Evolutionary conservation across 2,797 vertebrate species (phyloP), one percentile per base, ranked within the genome.

Genomic region (Apodemus agrarius): DNA sequence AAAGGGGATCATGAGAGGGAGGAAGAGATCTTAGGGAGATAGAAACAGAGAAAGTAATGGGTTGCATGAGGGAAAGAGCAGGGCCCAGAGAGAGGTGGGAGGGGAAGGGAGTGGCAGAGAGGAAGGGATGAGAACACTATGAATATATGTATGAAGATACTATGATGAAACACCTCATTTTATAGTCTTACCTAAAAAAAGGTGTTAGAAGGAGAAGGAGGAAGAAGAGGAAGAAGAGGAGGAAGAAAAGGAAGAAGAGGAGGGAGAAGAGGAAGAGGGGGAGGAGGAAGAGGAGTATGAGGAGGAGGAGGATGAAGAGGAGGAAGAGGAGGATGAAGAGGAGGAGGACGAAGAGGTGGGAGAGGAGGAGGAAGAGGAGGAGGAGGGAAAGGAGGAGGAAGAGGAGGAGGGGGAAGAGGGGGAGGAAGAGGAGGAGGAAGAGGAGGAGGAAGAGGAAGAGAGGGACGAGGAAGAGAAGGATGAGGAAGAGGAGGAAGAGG

Each of bases 191-290:
- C 14, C 86, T 43, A 22, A 76, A 88, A 88, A 54, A 57, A 54
- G 11, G 8, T 2, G 8, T 63, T 26, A 63, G 63, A 12, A 65
- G 63, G 4, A 43, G 54, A 31, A 59, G 52, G 1, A 75, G 19
- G 19, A 43, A 10, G 37, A 74, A 21, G 37, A 24, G 11, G 22
- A 74, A 3, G 37, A 22, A 0, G n/a, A 40, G 1, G n/a, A 22
- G 0, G 3, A 37, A 5, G n/a, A 24, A 3, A 21, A 22, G 8
- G 69, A 19, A 19, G n/a, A 21, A 0, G 7, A 37, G 8, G 14
- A 9, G 1, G n/a, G 4, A 4, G 31, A 14, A 5, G 63, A 34
- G 1, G 31, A 34, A 34, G 63, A 14, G 4, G 63, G 14, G 5
- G 12, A 34, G 13, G 29, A 67, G 12, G 29, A 34, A 3, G 29